phyloP scores from a whole-genome alignment of 2,888 invertebrate species.

The Cheilosia scutellata region DNA sequence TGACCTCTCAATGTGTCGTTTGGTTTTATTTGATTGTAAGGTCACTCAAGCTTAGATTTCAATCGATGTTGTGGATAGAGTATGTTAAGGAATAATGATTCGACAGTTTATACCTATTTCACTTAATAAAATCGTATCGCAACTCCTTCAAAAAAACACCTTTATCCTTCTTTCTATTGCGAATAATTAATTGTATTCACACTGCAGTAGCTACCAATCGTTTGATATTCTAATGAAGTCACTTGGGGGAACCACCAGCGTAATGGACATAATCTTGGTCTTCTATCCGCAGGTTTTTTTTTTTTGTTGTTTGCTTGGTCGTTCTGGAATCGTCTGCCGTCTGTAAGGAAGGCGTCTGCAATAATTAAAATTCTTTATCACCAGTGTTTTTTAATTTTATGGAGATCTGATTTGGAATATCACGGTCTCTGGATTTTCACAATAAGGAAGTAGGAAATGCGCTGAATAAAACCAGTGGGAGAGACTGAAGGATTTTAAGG shows the following conservation, averaged over 20 bases:
- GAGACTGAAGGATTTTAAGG: slow-evolving; percentile 62
- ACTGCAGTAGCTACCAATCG: slow-evolving; percentile 63
- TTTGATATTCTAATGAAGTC: slow-evolving; percentile 74
- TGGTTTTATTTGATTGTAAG: slow-evolving; percentile 58
- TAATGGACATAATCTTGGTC: slow-evolving; percentile 66
- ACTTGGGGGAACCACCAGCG: slow-evolving; percentile 45
- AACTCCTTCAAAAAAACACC: not conserved
- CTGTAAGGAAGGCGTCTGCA: slow-evolving; percentile 73
- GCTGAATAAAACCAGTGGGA: slow-evolving; percentile 38
- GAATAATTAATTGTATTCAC: slow-evolving; percentile 13
- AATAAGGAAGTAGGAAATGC: slow-evolving; percentile 58
- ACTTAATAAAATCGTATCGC: too few relatives aligned
- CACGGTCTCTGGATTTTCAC: slow-evolving; percentile 61
- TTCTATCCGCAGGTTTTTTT: slow-evolving; percentile 25
- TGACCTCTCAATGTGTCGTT: slow-evolving; percentile 73
- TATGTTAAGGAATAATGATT: too few relatives aligned
- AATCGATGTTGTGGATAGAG: too few relatives aligned
- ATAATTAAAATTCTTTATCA: slow-evolving; percentile 76
- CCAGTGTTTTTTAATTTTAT: slow-evolving; percentile 75
- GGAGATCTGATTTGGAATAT: slow-evolving; percentile 72
- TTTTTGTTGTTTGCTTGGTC: not conserved
- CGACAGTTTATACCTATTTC: too few relatives aligned
- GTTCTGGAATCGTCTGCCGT: slow-evolving; percentile 57
- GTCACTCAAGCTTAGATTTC: slow-evolving; percentile 12
- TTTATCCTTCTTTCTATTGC: not conserved